Percentiles rank a stretch among this genome's conserved stretches.
Conservation (phyloP, 2,888 invertebrate genomes). For the Deroplatys truncata region DNA sequence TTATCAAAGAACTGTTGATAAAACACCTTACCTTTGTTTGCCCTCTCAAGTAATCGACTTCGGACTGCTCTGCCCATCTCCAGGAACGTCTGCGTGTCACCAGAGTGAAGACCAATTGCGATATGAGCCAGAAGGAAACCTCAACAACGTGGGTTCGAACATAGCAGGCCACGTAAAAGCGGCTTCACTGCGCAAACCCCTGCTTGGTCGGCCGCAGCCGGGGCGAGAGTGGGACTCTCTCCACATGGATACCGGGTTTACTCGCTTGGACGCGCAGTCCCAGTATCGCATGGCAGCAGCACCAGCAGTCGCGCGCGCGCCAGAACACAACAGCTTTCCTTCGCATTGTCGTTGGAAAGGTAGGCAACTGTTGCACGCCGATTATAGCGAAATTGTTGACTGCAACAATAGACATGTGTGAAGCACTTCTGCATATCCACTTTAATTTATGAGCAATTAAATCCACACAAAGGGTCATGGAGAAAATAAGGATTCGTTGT, state of each 20-base stretch:
- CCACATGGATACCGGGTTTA: constrained; percentile 29
- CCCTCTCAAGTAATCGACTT: neutral
- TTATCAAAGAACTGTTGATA: neutral
- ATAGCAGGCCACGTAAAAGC: neutral
- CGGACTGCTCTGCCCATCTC: neutral
- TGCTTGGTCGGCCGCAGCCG: neutral
- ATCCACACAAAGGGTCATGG: no score
- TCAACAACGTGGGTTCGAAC: neutral
- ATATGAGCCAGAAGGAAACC: neutral
- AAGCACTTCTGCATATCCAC: neutral
- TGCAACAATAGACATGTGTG: neutral
- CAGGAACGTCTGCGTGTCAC: neutral
- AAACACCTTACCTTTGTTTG: neutral
- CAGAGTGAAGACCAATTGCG: neutral
- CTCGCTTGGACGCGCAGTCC: constrained; percentile 26
- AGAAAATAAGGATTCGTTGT: no score
- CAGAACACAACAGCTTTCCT: neutral
- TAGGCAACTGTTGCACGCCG: neutral
- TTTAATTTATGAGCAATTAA: no score
- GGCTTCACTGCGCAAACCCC: constrained; percentile 5
- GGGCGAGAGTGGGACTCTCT: neutral
- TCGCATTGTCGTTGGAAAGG: neutral
- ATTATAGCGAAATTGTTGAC: neutral
- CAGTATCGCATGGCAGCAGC: constrained; percentile 9
- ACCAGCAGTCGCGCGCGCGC: neutral